Evolutionary conservation across 2,113 vertebrate species (phyloP), one percentile per base, ranked within the genome.

Genomic region (Crotalus viridis): DNA sequence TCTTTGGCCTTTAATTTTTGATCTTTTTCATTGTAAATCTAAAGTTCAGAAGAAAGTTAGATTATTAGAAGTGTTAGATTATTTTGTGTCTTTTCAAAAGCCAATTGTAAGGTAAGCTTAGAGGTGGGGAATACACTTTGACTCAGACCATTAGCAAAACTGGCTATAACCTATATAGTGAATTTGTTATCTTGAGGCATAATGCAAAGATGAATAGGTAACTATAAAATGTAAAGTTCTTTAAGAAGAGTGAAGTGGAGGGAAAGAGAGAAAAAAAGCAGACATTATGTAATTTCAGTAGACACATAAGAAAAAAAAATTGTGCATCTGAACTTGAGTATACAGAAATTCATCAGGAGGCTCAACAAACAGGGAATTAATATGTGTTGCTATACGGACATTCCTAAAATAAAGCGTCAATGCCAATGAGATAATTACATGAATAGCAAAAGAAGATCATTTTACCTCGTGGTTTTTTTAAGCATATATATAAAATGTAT

Each of bases 121-220:
- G 81, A 24, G 15, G 3, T n/a, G 24, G 39, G 26, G 17, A 21
- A 85, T 24, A 26, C 26, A 91, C 13, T 57, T 61, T 8, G 43
- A 61, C 33, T 52, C 10, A 3, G 87, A 91, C 87, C n/a, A 24
- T 39, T 43, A 86, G 85, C 74, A 46, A 55, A 33, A 1, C 57
- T 51, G 39, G 24, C 21, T 56, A 26, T 46, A 33, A 4, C 17
- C 39, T 54, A 55, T 89, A 86, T 94, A 87, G 91, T 92, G 89
- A 3, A 94, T 95, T 89, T 95, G 94, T 97, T 97, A 95, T 33
- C 6, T 92, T 95, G 94, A 95, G 93, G 93, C 96, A 95, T 93
- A 93, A 87, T 96, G 94, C 93, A 94, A 94, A 89, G 88, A 92
- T 85, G 15, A 81, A 13, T 21, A 89, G 89, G 93, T 93, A 91